phyloP scores from a whole-genome alignment of 92 coral and sea anemone species.

The Ricordea florida region DNA sequence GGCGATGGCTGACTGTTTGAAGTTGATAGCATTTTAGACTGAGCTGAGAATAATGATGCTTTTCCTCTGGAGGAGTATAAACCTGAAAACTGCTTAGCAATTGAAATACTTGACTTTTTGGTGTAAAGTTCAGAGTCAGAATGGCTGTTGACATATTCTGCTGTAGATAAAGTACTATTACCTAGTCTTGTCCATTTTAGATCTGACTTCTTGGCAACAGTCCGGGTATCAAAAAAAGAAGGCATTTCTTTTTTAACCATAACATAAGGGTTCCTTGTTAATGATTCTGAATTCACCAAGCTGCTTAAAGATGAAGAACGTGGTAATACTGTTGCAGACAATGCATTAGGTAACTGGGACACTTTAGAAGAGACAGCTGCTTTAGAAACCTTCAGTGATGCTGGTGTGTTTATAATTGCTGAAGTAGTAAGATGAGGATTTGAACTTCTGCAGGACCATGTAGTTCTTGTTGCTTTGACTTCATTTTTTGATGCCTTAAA shows the following conservation, averaged over 20 bases:
- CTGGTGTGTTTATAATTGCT: neutral
- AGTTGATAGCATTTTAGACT: neutral
- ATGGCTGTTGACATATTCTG: slow-evolving; percentile 8
- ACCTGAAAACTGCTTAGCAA: neutral
- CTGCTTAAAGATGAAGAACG: neutral
- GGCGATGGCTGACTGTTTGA: neutral
- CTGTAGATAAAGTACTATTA: neutral
- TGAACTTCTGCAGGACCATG: too few species aligned
- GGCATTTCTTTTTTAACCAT: neutral
- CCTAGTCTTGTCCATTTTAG: slow-evolving; percentile 1
- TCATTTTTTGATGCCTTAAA: neutral
- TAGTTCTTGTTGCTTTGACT: too few species aligned
- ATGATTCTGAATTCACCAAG: too few species aligned
- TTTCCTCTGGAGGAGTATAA: neutral
- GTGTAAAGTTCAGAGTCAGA: slow-evolving; percentile 40
- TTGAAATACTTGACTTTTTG: neutral
- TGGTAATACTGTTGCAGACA: neutral
- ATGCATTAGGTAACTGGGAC: too few species aligned
- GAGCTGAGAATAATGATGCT: neutral
- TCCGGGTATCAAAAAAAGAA: neutral
- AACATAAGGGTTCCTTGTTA: slow-evolving; percentile 26
- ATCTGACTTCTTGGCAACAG: slow-evolving; percentile 8
- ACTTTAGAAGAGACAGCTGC: too few species aligned
- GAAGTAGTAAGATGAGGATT: too few species aligned
- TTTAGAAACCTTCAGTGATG: too few species aligned